Conservation (phyloP, 2,113 vertebrate species). For the Vulpes ferrilata region DNA sequence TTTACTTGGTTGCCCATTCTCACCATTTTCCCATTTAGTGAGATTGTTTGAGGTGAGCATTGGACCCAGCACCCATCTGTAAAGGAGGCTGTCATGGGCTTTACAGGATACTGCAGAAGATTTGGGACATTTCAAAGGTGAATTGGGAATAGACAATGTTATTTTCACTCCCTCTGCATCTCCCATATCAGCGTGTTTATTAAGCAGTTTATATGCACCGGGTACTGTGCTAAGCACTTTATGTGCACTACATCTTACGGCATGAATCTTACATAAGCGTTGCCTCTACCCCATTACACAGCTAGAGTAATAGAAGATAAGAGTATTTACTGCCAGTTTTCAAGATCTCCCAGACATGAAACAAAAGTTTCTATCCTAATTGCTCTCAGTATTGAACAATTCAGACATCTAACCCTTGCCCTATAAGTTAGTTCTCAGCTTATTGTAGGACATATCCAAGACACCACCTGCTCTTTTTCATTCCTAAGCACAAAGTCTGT, state of each 20-base stretch:
- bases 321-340: background rate
- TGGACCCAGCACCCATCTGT: background rate
- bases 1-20: background rate
- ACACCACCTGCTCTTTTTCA: background rate
- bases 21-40: background rate
- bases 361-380: background rate
- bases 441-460: background rate
- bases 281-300: background rate
- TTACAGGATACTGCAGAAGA: background rate
- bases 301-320: background rate
- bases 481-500: too few relatives aligned
- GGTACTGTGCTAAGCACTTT: background rate
- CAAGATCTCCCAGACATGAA: background rate
- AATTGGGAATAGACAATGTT: background rate
- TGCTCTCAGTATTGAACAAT: background rate
- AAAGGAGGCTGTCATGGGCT: background rate
- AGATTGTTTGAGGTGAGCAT: background rate
- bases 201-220: accelerated
- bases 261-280: accelerated
- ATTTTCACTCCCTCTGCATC: background rate
- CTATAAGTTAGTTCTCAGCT: background rate
- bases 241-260: accelerated
- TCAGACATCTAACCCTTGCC: background rate
- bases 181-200: background rate
- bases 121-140: background rate